These are phyloP conservation scores for Latrodectus elegans DNA, from an alignment of 2,888 invertebrate species.

Conservation along the genomic window DNA sequence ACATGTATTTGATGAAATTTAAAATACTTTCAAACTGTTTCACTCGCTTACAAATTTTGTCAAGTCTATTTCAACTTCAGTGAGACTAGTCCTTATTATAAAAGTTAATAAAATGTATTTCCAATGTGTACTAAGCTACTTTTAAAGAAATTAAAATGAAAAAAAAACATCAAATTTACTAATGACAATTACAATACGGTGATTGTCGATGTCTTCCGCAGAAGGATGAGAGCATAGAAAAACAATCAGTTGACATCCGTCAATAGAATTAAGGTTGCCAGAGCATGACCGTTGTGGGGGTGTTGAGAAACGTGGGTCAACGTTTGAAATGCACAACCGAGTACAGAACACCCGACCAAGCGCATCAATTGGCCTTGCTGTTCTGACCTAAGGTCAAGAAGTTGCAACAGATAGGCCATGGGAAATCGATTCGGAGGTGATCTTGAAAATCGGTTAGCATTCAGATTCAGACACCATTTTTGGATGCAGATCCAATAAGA, in stretches of 20 bases:
- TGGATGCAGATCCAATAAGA: too few relatives aligned
- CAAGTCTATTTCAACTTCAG: too few relatives aligned
- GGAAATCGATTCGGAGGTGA: not conserved
- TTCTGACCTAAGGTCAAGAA: slow-evolving; percentile 1
- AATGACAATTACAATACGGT: too few relatives aligned
- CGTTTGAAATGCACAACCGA: slow-evolving; percentile 12
- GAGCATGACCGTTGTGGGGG: slow-evolving; percentile 16
- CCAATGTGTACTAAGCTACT: too few relatives aligned
- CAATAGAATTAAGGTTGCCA: not conserved
- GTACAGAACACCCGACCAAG: slow-evolving; percentile 11
- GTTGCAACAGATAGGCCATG: not conserved
- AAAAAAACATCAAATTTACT: too few relatives aligned
- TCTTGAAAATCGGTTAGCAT: not conserved
- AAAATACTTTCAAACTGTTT: too few relatives aligned
- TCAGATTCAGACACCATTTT: not conserved
- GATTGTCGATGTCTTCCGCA: too few relatives aligned
- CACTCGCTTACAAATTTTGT: too few relatives aligned
- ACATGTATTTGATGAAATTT: too few relatives aligned
- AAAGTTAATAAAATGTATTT: too few relatives aligned
- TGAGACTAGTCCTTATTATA: too few relatives aligned
- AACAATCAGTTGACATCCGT: not conserved
- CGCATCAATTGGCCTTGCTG: slow-evolving; percentile 42
- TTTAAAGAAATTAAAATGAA: too few relatives aligned
- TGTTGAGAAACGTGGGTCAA: slow-evolving; percentile 12
- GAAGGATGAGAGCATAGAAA: not conserved